These are phyloP conservation scores for Natrix natrix DNA, from an alignment of 2,797 vertebrate species.

Conservation along the genomic window DNA sequence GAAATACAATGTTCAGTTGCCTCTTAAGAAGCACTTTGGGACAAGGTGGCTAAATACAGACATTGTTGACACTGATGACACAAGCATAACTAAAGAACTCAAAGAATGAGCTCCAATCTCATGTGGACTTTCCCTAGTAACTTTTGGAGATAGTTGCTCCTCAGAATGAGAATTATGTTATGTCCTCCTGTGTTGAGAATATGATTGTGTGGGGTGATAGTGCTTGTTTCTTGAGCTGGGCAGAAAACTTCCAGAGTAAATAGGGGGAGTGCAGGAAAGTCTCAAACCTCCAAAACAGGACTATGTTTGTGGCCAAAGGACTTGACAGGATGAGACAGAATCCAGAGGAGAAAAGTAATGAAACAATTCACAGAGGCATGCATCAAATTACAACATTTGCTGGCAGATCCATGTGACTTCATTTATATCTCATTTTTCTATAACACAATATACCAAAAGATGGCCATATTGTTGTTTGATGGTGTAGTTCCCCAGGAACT, in stretches of 20 bases:
- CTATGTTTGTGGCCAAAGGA: not conserved
- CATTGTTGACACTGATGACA: not conserved
- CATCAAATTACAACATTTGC: not conserved
- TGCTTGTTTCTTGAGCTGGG: not conserved
- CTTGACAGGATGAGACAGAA: not conserved
- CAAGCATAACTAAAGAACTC: not conserved
- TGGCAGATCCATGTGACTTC: not conserved
- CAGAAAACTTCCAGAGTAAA: not conserved
- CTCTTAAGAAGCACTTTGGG: not conserved
- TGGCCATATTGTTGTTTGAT: constrained; percentile 21
- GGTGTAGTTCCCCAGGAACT: constrained; percentile 46
- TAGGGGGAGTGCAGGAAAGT: not conserved
- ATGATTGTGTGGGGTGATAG: not conserved
- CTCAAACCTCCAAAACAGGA: not conserved
- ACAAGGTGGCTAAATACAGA: not conserved
- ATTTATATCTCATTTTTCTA: not conserved
- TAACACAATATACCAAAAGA: not conserved
- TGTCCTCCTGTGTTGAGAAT: not conserved
- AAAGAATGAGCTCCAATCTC: not conserved
- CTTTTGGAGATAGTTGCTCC: not conserved
- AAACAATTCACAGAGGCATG: not conserved
- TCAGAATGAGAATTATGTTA: not conserved
- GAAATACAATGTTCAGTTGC: not conserved
- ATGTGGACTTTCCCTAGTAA: not conserved
- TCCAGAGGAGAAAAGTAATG: not conserved